A percentile compares a stretch with the other conserved stretches of the same genome.
Evolutionary conservation across 35 echinoderm and acorn worm genomes (phyloP).

Genomic region (Apostichopus californicus): DNA sequence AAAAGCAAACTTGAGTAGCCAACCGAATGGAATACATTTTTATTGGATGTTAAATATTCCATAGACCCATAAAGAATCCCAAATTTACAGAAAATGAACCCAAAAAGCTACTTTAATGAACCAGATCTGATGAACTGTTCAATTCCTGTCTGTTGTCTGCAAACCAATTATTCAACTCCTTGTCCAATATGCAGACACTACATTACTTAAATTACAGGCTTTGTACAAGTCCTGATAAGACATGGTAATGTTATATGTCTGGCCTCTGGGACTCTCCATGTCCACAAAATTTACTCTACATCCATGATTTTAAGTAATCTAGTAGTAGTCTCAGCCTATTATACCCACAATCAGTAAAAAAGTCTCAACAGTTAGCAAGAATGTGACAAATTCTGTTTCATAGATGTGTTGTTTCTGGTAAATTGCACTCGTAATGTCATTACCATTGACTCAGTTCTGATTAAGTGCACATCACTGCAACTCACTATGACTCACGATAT

Average conservation of each 20-base stretch:
- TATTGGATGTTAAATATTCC: no score
- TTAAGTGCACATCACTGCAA: slow-evolving; percentile 25
- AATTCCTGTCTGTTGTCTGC: no score
- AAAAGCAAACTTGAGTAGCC: no score
- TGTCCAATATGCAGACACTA: no score
- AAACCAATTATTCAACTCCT: no score
- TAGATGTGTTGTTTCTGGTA: neutral
- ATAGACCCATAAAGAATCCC: no score
- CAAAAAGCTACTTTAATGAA: no score
- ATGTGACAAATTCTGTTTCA: neutral
- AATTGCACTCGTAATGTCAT: slow-evolving; percentile 5
- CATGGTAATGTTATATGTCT: neutral
- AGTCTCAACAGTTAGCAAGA: neutral
- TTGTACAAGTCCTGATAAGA: no score
- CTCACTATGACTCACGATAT: slow-evolving; percentile 17
- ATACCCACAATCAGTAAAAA: neutral
- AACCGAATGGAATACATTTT: no score
- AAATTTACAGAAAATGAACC: no score
- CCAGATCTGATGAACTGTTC: no score
- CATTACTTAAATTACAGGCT: no score
- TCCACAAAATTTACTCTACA: neutral
- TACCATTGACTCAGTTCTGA: slow-evolving; percentile 46
- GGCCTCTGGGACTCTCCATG: neutral
- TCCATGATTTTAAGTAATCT: neutral
- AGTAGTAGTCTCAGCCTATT: neutral